A percentile compares a stretch with the other conserved stretches of the same genome.
Conservation (phyloP, 2,113 vertebrate species). For the Carassius gibelio region DNA sequence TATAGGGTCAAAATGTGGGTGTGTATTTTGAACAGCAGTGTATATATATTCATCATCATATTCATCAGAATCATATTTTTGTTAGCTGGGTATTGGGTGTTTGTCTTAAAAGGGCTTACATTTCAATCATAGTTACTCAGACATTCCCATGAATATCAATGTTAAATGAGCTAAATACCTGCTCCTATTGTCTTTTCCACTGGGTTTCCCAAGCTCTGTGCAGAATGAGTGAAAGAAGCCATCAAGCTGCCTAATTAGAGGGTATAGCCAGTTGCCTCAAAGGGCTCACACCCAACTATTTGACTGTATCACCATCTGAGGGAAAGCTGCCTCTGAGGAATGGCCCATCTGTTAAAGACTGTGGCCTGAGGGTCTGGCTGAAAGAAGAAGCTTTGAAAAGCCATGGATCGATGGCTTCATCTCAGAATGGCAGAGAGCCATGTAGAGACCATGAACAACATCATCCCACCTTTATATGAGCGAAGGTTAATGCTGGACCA, state of each 20-base stretch:
- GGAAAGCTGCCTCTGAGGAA: conserved; percentile 51
- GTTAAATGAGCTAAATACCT: conserved; percentile 42
- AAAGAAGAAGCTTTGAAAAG: conserved; percentile 52
- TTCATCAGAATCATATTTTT: no score
- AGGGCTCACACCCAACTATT: conserved; percentile 51
- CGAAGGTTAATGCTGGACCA: conserved; percentile 49
- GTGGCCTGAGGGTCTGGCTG: conserved; percentile 54
- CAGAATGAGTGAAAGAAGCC: conserved; percentile 51
- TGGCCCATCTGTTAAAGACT: conserved; percentile 52
- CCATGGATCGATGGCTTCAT: conserved; percentile 57
- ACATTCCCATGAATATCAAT: conserved; percentile 26
- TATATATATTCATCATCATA: no score
- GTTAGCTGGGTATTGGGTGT: no score
- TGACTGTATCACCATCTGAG: conserved; percentile 58
- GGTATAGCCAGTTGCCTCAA: conserved; percentile 54
- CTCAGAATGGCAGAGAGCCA: conserved; percentile 43
- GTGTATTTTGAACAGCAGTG: no score
- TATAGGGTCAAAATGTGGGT: no score
- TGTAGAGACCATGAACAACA: conserved; percentile 39
- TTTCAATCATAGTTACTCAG: conserved; percentile 23
- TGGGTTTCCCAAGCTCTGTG: conserved; percentile 3
- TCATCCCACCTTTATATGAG: conserved; percentile 36
- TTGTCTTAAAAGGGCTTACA: background rate
- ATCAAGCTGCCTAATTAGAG: conserved; percentile 58
- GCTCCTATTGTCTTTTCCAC: conserved; percentile 43